phyloP scores from a whole-genome alignment of 2,113 vertebrate species.

The Ptyas mucosa region DNA sequence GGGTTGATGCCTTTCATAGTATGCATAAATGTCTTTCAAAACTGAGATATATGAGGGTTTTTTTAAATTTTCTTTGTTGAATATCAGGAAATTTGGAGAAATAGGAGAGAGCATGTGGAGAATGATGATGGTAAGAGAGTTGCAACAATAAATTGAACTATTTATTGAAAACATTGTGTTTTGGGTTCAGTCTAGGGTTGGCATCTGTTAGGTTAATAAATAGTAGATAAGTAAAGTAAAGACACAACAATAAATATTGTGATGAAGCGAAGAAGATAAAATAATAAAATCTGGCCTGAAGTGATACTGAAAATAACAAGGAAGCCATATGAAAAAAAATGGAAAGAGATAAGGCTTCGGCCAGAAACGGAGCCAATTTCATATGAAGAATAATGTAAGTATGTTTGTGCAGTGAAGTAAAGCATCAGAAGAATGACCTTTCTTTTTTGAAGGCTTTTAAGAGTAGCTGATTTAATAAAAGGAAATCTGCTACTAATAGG shows the following conservation, averaged over 20 bases:
- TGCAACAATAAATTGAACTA: neutral
- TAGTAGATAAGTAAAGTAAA: neutral
- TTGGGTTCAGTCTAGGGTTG: neutral
- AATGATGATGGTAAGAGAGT: neutral
- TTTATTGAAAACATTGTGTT: neutral
- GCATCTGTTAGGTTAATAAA: neutral
- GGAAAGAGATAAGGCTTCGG: neutral
- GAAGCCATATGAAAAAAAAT: neutral
- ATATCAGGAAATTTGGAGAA: neutral
- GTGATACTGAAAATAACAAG: neutral
- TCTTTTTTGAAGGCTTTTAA: neutral
- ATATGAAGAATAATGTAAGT: neutral
- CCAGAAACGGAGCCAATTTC: neutral
- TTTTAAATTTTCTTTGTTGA: neutral
- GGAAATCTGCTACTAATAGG: conserved; percentile 3
- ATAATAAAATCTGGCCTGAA: neutral
- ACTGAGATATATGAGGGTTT: neutral
- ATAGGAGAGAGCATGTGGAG: neutral
- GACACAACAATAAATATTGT: neutral
- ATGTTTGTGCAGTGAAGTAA: neutral
- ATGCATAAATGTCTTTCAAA: neutral
- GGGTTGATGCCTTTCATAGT: neutral
- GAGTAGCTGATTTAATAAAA: neutral
- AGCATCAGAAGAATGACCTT: neutral
- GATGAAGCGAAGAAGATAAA: neutral